These are phyloP conservation scores for Himalopsyche tibetana DNA, from an alignment of 2,888 invertebrate genomes.

Conservation along the genomic window DNA sequence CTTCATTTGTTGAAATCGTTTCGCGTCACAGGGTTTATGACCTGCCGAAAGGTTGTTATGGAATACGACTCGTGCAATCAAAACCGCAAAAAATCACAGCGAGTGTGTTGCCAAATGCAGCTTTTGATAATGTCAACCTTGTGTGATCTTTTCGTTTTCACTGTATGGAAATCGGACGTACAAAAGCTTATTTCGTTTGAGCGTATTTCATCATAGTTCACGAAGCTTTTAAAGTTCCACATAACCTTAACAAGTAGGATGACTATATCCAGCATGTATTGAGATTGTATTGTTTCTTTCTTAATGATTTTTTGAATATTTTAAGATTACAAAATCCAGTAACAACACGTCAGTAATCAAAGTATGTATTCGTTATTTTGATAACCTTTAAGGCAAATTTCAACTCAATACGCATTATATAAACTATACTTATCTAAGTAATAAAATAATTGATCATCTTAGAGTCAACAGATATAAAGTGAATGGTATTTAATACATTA, in stretches of 20 bases:
- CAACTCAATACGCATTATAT: no score
- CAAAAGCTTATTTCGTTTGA: constrained; percentile 31
- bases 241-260: constrained; percentile 7
- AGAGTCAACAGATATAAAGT: no score
- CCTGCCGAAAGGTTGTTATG: constrained; percentile 14
- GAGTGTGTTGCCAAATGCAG: not conserved
- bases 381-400: no score
- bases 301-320: no score
- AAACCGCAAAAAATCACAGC: not conserved
- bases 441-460: no score
- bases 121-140: not conserved
- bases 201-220: constrained; percentile 21
- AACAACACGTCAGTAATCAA: no score
- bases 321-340: no score
- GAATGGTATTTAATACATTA: no score
- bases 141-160: constrained; percentile 10
- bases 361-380: no score
- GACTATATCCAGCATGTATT: not conserved
- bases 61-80: not conserved
- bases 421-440: no score
- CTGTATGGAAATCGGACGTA: constrained; percentile 22
- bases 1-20: constrained; percentile 31
- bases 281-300: no score
- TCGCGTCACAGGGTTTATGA: constrained; percentile 9
- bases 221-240: constrained; percentile 13